A percentile compares a stretch with the other conserved stretches of the same genome.
These are phyloP conservation scores for Psittacula cyanocephala DNA, from an alignment of 2,113 vertebrate species.

Conservation along the genomic window DNA sequence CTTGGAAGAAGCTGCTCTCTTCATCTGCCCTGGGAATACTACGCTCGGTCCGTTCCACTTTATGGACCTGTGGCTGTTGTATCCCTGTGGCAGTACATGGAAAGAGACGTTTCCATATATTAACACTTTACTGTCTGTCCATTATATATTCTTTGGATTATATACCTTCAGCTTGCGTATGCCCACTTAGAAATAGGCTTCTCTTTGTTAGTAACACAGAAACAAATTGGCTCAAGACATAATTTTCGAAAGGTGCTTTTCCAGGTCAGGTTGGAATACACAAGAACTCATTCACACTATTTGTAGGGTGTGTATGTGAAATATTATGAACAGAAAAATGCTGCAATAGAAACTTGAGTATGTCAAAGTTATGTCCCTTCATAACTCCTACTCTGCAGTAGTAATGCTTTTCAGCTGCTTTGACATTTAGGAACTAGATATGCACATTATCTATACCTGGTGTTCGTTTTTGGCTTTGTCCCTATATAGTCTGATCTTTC, in stretches of 20 bases:
- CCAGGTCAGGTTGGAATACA: not conserved
- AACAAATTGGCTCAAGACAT: not conserved
- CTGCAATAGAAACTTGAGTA: not conserved
- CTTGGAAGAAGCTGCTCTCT: not conserved
- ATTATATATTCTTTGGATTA: not conserved
- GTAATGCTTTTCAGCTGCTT: not conserved
- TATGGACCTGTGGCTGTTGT: not conserved
- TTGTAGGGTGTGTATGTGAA: not conserved
- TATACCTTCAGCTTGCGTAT: not conserved
- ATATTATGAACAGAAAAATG: not conserved
- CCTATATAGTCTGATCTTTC: not conserved
- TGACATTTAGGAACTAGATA: not conserved
- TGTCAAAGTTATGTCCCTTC: not conserved
- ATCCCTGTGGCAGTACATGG: not conserved
- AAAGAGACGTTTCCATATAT: not conserved
- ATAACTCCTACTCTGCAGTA: not conserved
- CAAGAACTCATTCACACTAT: not conserved
- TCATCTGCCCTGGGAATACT: not conserved
- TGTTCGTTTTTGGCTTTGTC: not conserved
- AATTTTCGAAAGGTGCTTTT: not conserved
- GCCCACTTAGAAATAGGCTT: not conserved
- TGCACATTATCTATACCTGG: not conserved
- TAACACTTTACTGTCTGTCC: not conserved
- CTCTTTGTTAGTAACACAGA: not conserved
- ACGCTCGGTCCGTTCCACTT: not conserved